A percentile compares a stretch with the other conserved stretches of the same genome.
phyloP scores from a whole-genome alignment of 2,888 invertebrate genomes.

The Athalia circularis region DNA sequence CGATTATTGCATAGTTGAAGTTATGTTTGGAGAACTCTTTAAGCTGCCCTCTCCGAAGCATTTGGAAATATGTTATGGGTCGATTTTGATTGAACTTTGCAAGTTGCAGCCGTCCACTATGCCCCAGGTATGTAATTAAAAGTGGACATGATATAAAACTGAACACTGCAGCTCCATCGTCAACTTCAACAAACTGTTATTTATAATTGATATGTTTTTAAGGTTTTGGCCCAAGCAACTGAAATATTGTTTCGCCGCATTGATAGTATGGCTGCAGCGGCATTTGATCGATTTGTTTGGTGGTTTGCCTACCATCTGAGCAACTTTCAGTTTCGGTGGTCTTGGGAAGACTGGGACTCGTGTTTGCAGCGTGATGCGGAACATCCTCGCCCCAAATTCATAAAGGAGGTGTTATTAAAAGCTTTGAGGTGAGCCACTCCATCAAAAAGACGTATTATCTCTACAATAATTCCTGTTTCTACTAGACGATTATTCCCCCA shows the following conservation, averaged over 20 bases:
- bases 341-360: conserved; percentile 97
- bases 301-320: conserved; percentile 99
- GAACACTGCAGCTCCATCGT: too few relatives aligned
- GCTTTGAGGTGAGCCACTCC: conserved; percentile 84
- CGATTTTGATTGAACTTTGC: conserved; percentile 96
- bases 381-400: conserved; percentile 96
- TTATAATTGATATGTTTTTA: conserved; percentile 45
- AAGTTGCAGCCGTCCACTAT: conserved; percentile 97
- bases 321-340: conserved; percentile 99
- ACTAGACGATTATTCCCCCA: too few relatives aligned
- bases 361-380: conserved; percentile 89
- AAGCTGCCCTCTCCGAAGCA: conserved; percentile 92
- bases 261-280: conserved; percentile 97
- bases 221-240: conserved; percentile 96
- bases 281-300: conserved; percentile 96
- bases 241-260: conserved; percentile 97
- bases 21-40: conserved; percentile 95
- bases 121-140: conserved; percentile 83
- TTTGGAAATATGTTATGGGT: conserved; percentile 95
- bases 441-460: conserved; percentile 10
- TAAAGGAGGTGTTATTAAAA: conserved; percentile 92
- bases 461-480: too few relatives aligned
- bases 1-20: conserved; percentile 98
- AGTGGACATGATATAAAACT: neutral
- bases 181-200: conserved; percentile 4